These are phyloP conservation scores for Crossocerus cetratus DNA, from an alignment of 2,888 invertebrate species.

Conservation along the genomic window DNA sequence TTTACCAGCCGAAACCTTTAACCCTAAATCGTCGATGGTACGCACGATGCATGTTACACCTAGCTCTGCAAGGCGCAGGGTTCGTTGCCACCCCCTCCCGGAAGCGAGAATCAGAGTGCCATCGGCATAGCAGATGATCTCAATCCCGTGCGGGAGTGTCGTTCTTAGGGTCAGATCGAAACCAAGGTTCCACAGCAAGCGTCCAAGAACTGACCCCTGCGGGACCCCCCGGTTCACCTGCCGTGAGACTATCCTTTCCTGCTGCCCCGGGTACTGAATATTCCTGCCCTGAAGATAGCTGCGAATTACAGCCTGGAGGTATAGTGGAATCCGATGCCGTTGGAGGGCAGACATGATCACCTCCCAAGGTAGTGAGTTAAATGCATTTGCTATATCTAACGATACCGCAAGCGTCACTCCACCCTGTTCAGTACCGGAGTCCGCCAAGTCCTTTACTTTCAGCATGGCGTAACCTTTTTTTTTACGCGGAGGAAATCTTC, in stretches of 20 bases:
- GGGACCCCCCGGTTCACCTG: conserved; percentile 3
- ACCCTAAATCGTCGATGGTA: not conserved
- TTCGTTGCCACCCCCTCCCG: not conserved
- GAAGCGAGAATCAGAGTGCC: not conserved
- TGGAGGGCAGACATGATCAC: not conserved
- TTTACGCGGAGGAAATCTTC: no score
- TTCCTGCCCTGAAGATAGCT: not conserved
- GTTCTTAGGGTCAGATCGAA: not conserved
- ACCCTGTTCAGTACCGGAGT: not conserved
- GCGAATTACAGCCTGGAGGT: not conserved
- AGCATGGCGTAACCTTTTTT: not conserved
- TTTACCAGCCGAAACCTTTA: not conserved
- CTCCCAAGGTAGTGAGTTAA: not conserved
- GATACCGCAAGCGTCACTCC: not conserved
- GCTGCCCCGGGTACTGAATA: no score
- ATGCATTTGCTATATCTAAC: not conserved
- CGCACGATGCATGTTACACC: not conserved
- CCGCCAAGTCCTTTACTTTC: not conserved
- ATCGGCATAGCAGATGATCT: not conserved
- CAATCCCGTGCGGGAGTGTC: not conserved
- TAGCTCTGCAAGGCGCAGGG: not conserved
- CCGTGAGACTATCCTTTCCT: not conserved
- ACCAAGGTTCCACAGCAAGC: not conserved
- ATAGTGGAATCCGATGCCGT: not conserved
- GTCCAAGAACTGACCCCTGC: not conserved